Evolutionary conservation across 1,140 invertebrate species (phyloP).

Genomic region (Armadillidium nasatum): DNA sequence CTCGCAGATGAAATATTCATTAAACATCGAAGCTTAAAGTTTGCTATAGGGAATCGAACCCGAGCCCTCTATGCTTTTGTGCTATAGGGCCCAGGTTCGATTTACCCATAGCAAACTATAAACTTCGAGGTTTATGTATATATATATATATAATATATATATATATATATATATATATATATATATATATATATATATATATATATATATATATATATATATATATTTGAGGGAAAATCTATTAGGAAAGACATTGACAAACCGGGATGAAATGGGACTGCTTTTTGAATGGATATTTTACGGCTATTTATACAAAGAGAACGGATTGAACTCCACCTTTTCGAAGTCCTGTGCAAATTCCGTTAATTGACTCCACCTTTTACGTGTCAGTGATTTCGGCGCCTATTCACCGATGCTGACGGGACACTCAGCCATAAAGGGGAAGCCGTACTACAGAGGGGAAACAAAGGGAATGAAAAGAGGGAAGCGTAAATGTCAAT

Average conservation of each 20-base stretch:
- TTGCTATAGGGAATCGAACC: too few relatives aligned
- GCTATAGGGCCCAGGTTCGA: too few relatives aligned
- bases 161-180: too few relatives aligned
- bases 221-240: neutral
- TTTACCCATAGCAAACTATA: too few relatives aligned
- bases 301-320: conserved; percentile 7
- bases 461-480: neutral
- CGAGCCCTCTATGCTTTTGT: too few relatives aligned
- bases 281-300: conserved; percentile 12
- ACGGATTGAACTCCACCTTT: neutral
- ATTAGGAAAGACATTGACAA: neutral
- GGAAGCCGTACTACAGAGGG: neutral
- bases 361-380: conserved; percentile 12
- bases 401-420: conserved; percentile 1
- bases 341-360: neutral
- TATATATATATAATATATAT: too few relatives aligned
- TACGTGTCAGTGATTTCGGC: neutral
- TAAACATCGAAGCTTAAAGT: too few relatives aligned
- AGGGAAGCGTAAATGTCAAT: neutral
- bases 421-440: neutral
- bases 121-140: too few relatives aligned
- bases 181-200: too few relatives aligned
- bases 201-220: too few relatives aligned
- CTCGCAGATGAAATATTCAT: too few relatives aligned
- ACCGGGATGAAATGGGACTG: conserved; percentile 1